Evolutionary conservation across 1,140 invertebrate species (phyloP).

Genomic region (Psix sp.): DNA sequence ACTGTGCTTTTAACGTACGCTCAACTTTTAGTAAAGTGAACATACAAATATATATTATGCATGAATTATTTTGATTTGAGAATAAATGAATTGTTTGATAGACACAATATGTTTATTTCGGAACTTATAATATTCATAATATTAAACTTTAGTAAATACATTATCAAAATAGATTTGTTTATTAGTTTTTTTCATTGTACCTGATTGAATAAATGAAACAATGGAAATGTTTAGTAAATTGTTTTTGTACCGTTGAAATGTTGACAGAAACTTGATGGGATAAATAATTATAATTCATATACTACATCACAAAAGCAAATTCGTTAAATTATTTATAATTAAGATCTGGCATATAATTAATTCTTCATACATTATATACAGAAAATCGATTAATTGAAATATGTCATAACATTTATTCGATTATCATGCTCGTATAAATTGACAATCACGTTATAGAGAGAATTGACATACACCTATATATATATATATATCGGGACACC

Average conservation of each 20-base stretch:
- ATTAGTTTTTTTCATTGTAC: no score
- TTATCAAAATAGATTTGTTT: no score
- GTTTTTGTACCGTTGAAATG: background rate
- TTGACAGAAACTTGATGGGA: background rate
- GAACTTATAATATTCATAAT: no score
- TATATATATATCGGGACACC: background rate
- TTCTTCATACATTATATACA: slow-evolving; percentile 4
- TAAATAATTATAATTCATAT: background rate
- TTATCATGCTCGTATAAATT: background rate
- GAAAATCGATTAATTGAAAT: slow-evolving; percentile 10
- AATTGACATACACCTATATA: background rate
- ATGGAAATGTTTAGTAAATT: background rate
- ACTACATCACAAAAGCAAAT: slow-evolving; percentile 1
- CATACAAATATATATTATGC: no score
- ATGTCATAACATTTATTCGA: slow-evolving; percentile 6
- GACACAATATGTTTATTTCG: no score
- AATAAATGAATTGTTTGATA: no score
- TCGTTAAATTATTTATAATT: slow-evolving; percentile 8
- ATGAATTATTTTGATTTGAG: no score
- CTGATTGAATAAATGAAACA: no score
- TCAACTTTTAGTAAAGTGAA: no score
- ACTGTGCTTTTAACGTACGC: no score
- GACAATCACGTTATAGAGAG: background rate
- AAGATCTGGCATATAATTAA: slow-evolving; percentile 1
- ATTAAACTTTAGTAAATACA: no score